phyloP scores from a whole-genome alignment of 2,113 vertebrate genomes.

The Ptilonorhynchus violaceus region DNA sequence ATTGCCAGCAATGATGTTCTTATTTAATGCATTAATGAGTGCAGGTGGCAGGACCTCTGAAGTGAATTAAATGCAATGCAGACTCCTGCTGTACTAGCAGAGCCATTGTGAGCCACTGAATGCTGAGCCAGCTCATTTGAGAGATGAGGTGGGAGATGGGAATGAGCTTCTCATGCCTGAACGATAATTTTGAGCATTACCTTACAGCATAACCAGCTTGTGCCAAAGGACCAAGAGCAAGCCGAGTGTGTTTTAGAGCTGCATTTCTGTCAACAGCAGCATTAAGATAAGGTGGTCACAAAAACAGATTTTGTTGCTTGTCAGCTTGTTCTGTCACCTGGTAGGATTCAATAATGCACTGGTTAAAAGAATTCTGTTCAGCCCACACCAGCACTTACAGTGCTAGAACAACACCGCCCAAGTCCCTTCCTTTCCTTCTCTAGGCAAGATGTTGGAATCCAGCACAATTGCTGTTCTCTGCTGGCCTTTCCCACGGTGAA shows the following conservation, averaged over 20 bases:
- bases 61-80: slow-evolving; percentile 9
- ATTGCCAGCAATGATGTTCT: slow-evolving; percentile 16
- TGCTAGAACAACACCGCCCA: background rate
- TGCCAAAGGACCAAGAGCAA: background rate
- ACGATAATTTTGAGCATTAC: background rate
- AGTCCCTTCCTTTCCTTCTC: background rate
- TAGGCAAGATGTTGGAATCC: background rate
- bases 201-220: background rate
- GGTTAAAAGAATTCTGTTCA: background rate
- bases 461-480: slow-evolving; percentile 1
- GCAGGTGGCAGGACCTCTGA: slow-evolving; percentile 45
- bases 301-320: background rate
- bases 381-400: background rate
- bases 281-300: background rate
- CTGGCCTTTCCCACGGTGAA: slow-evolving; percentile 42
- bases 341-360: background rate
- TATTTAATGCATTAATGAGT: slow-evolving; percentile 34
- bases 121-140: slow-evolving; percentile 14
- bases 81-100: background rate
- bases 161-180: background rate
- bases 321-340: background rate
- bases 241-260: background rate
- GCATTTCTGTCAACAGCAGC: background rate
- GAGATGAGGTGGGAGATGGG: slow-evolving; percentile 6
- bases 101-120: background rate